Evolutionary conservation across 1,140 invertebrate species (phyloP), one percentile per base, ranked within the genome.

Genomic region (Panagrolaimus sp.): DNA sequence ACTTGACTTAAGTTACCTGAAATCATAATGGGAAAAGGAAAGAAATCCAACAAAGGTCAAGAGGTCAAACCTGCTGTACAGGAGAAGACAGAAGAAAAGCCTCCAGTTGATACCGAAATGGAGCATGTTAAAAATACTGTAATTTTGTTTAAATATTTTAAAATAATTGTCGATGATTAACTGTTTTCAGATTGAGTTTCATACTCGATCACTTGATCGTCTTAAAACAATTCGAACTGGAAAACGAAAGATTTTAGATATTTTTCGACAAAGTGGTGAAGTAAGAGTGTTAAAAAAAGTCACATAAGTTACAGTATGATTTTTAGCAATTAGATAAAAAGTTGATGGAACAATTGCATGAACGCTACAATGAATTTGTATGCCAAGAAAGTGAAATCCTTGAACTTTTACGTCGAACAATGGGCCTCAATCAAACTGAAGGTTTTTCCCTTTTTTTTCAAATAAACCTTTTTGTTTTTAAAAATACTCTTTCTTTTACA

Each of bases 351-450:
- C 21, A 21, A 10, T n/a, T 58, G 21, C 52, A 58, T 28, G 52
- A 58, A 58, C 52, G 52, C 15, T 58, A 26, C 52, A 58, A 58
- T 14, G 52, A 58, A 21, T 58, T 58, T 58, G 52, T 58, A 21
- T 28, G 52, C 8, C 52, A 58, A 58, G 52, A 58, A 58, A 28
- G 21, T 58, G 52, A 58, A 58, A 58, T 58, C 17, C 17, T 58
- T 12, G 52, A 26, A 8, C 21, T 58, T 58, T 28, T 58, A 12
- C 21, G 28, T 10, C 21, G 21, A 2, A 28, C 28, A 21, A 58
- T 28, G 12, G 52, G 52, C 8, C 28, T 58, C 17, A 28, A 58
- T 58, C 15, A n/a, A n/a, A 21, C 52, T 17, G 52, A 21, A 21
- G 32, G 32, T 38, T 4, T 7, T 7, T 7, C 32, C 32, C 32